Conservation (phyloP, 2,797 vertebrate species). For the Karalla daura region DNA sequence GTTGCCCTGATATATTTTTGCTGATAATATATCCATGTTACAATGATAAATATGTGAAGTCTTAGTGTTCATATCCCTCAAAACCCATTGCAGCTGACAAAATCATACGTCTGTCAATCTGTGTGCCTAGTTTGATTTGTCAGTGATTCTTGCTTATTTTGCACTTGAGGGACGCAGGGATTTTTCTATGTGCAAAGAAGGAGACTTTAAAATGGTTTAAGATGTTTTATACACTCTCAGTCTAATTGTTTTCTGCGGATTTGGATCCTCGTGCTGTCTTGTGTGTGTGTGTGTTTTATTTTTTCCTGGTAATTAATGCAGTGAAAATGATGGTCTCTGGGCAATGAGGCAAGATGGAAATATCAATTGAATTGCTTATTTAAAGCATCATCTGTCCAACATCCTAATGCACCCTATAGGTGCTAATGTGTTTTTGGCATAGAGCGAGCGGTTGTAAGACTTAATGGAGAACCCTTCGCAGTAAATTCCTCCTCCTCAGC, state of each 20-base stretch:
- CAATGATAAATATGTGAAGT: no score
- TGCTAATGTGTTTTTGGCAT: constrained; percentile 37
- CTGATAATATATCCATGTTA: no score
- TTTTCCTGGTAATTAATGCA: constrained; percentile 19
- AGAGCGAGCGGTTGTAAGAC: constrained; percentile 25
- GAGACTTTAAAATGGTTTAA: not conserved
- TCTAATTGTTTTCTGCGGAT: not conserved
- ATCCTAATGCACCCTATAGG: constrained; percentile 29
- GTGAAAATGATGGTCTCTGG: constrained; percentile 15
- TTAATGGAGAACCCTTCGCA: constrained; percentile 26
- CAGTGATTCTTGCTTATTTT: not conserved
- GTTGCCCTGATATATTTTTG: not conserved
- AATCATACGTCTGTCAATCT: not conserved
- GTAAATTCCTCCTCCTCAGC: constrained; percentile 35
- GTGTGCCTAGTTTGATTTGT: not conserved
- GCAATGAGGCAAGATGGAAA: constrained; percentile 17
- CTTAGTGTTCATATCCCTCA: not conserved
- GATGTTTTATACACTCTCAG: not conserved
- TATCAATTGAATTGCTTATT: constrained; percentile 30
- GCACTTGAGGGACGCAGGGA: not conserved
- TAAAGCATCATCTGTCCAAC: constrained; percentile 26
- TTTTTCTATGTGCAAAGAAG: not conserved
- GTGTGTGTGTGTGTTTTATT: not conserved
- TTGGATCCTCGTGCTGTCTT: not conserved
- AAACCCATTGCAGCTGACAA: not conserved